These are phyloP conservation scores for Meloidogyne floridensis DNA, from an alignment of 1,140 invertebrate species.

Conservation along the genomic window DNA sequence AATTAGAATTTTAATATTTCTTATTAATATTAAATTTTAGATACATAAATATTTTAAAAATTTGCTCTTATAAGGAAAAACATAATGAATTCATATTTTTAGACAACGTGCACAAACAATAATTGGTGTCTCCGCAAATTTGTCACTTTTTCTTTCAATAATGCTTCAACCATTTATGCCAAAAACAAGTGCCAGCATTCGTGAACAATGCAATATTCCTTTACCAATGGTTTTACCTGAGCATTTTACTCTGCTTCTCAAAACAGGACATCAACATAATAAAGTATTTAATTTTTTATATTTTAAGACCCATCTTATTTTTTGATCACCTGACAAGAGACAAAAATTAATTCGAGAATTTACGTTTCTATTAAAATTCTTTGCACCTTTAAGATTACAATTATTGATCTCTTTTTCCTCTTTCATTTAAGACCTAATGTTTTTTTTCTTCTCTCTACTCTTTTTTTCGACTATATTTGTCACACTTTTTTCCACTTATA, in stretches of 20 bases:
- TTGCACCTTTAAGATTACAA: too few relatives aligned
- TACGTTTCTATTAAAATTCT: too few relatives aligned
- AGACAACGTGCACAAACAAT: slow-evolving; percentile 80
- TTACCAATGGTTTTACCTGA: slow-evolving; percentile 71
- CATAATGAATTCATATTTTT: slow-evolving; percentile 30
- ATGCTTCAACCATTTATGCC: slow-evolving; percentile 92
- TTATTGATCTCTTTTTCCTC: too few relatives aligned
- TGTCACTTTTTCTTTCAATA: slow-evolving; percentile 79
- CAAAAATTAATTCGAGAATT: too few relatives aligned
- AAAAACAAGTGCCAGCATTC: slow-evolving; percentile 74
- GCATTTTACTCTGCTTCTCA: slow-evolving; percentile 74
- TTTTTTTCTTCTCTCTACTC: too few relatives aligned
- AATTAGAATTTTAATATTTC: slow-evolving; percentile 58
- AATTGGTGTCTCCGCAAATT: slow-evolving; percentile 82
- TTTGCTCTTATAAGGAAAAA: too few relatives aligned
- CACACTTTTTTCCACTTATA: too few relatives aligned
- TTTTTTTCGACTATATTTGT: too few relatives aligned
- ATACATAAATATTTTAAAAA: not conserved
- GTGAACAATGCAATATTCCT: slow-evolving; percentile 75
- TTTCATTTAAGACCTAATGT: too few relatives aligned
- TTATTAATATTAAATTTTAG: not conserved
- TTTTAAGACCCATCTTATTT: not conserved
- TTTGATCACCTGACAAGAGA: too few relatives aligned
- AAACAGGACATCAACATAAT: slow-evolving; percentile 82
- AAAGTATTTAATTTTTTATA: slow-evolving; percentile 70